Percentiles rank a stretch among this genome's conserved stretches.
These are phyloP conservation scores for Drosophila baimaii DNA, from an alignment of 1,140 invertebrate genomes.

Conservation along the genomic window DNA sequence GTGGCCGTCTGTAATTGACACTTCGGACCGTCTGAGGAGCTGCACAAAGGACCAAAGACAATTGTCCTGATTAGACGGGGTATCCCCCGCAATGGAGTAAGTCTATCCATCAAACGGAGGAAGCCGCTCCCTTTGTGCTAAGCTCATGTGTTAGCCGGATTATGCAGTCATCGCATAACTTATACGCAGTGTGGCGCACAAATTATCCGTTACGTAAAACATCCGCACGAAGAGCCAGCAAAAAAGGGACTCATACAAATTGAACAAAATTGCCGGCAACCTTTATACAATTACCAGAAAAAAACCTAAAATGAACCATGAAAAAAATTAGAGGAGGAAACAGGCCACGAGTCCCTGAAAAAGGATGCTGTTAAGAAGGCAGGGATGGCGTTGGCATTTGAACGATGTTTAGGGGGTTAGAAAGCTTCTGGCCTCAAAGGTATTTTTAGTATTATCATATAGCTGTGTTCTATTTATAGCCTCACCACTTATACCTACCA, in stretches of 20 bases:
- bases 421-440: not conserved
- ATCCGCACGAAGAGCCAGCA: slow-evolving; percentile 34
- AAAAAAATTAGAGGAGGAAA: slow-evolving; percentile 27
- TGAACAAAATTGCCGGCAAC: slow-evolving; percentile 71
- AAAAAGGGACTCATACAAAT: slow-evolving; percentile 70
- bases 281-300: slow-evolving; percentile 63
- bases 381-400: not conserved
- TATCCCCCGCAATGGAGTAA: slow-evolving; percentile 28
- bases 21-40: slow-evolving; percentile 37
- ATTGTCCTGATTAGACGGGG: slow-evolving; percentile 60
- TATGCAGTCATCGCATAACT: slow-evolving; percentile 60
- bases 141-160: slow-evolving; percentile 26
- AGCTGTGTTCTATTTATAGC: too few relatives aligned
- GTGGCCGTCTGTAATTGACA: slow-evolving; percentile 74
- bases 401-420: not conserved
- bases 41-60: slow-evolving; percentile 61
- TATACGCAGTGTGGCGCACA: slow-evolving; percentile 47
- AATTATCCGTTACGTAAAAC: slow-evolving; percentile 53
- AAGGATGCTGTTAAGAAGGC: slow-evolving; percentile 1
- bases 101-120: slow-evolving; percentile 36
- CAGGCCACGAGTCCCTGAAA: slow-evolving; percentile 37
- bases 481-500: too few relatives aligned
- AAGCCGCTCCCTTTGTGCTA: not conserved
- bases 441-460: too few relatives aligned
- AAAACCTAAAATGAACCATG: slow-evolving; percentile 33